Conservation (phyloP, 64 coral and sea anemone genomes). For the Catalaphyllia jardinei region DNA sequence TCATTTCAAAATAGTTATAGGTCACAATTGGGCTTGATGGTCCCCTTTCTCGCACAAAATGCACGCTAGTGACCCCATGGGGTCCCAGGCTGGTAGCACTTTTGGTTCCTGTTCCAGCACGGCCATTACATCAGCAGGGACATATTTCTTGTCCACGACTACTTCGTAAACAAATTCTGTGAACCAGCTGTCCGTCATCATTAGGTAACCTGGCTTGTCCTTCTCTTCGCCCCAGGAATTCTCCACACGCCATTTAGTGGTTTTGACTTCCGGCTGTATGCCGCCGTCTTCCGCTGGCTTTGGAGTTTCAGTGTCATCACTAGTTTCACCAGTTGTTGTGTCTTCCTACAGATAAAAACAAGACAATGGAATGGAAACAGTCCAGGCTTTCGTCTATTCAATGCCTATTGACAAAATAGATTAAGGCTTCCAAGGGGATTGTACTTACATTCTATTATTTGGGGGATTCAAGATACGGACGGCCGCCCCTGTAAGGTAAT, state of each 20-base stretch:
- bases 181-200: constrained; percentile 96
- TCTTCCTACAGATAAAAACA: neutral
- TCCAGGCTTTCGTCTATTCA: neutral
- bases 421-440: no score
- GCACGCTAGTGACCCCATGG: constrained; percentile 94
- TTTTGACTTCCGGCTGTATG: constrained; percentile 28
- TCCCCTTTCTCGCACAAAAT: neutral
- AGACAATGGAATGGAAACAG: neutral
- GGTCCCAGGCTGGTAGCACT: constrained; percentile 90
- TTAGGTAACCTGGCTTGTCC: constrained; percentile 88
- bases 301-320: neutral
- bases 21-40: constrained; percentile 30
- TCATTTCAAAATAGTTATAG: neutral
- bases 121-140: constrained; percentile 73
- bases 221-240: constrained; percentile 99
- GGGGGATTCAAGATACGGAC: no score
- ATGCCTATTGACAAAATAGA: neutral
- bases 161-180: constrained; percentile 95
- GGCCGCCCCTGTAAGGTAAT: no score
- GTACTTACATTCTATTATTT: no score
- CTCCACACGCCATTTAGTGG: constrained; percentile 96
- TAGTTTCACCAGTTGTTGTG: neutral
- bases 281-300: neutral
- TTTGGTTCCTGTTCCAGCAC: constrained; percentile 68
- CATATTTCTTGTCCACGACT: constrained; percentile 94